phyloP scores from a whole-genome alignment of 2,113 vertebrate species.

The Taxidea taxus region DNA sequence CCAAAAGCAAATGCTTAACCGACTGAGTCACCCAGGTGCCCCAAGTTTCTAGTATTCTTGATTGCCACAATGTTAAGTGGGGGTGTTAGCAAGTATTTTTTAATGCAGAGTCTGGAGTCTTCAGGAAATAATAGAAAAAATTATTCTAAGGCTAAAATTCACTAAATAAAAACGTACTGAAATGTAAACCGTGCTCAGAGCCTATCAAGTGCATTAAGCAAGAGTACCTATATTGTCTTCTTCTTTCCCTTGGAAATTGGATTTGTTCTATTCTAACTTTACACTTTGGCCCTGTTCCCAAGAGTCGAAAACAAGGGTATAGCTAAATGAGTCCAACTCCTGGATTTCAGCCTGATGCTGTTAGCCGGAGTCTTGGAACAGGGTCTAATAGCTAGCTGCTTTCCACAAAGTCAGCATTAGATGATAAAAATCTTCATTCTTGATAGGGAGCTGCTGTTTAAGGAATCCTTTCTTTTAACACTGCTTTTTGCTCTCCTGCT shows the following conservation, averaged over 20 bases:
- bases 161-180: not conserved
- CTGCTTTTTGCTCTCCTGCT: conserved; percentile 53
- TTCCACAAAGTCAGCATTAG: conserved; percentile 44
- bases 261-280: conserved; percentile 68
- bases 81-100: not conserved
- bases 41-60: not conserved
- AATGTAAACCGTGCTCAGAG: not conserved
- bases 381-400: conserved; percentile 15
- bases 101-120: not conserved
- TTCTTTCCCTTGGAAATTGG: conserved; percentile 2
- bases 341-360: conserved; percentile 47
- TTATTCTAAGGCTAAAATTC: not conserved
- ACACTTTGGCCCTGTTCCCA: conserved; percentile 58
- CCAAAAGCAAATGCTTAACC: too few relatives aligned
- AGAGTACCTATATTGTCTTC: conserved; percentile 2
- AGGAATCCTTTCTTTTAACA: conserved; percentile 58
- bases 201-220: not conserved
- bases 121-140: not conserved
- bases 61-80: not conserved
- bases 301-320: conserved; percentile 59
- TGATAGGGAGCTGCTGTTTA: conserved; percentile 54
- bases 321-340: conserved; percentile 42
- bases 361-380: conserved; percentile 54
- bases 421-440: conserved; percentile 58
- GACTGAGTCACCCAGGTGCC: too few relatives aligned